Conservation (phyloP, 37 sponge, comb jelly and placozoan genomes). For the Bolinopsis microptera region DNA sequence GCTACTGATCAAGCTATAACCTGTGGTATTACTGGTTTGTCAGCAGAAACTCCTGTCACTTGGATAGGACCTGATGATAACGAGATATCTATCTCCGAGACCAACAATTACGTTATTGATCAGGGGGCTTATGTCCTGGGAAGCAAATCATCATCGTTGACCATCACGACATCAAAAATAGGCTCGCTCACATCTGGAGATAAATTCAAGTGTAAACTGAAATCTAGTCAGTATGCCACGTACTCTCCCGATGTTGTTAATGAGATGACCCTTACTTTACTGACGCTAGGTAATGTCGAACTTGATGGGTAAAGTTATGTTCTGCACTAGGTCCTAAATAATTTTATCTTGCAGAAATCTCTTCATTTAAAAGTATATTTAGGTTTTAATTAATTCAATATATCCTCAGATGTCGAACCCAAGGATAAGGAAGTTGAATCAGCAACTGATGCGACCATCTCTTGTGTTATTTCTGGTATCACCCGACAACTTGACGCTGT, state of each 20-base stretch:
- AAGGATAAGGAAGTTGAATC: background rate
- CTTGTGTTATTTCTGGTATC: background rate
- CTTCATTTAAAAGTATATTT: too few species aligned
- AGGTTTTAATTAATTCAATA: background rate
- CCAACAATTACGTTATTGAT: background rate
- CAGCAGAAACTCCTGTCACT: background rate
- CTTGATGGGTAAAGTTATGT: too few species aligned
- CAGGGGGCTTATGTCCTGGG: background rate
- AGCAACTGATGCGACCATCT: background rate
- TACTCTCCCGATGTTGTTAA: background rate
- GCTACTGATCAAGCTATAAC: constrained; percentile 16
- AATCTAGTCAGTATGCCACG: background rate
- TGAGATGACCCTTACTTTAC: background rate
- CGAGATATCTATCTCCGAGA: background rate
- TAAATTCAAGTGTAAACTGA: background rate
- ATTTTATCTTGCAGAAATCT: too few species aligned
- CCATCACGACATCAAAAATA: background rate
- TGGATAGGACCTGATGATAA: background rate
- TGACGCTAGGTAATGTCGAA: background rate
- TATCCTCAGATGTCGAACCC: background rate
- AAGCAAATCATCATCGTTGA: background rate
- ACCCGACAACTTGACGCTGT: background rate
- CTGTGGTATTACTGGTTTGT: background rate
- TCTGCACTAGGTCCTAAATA: background rate
- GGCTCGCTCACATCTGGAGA: background rate